Evolutionary conservation across 2,888 invertebrate genomes (phyloP), one percentile per base, ranked within the genome.

Genomic region (Oxytorus armatus): DNA sequence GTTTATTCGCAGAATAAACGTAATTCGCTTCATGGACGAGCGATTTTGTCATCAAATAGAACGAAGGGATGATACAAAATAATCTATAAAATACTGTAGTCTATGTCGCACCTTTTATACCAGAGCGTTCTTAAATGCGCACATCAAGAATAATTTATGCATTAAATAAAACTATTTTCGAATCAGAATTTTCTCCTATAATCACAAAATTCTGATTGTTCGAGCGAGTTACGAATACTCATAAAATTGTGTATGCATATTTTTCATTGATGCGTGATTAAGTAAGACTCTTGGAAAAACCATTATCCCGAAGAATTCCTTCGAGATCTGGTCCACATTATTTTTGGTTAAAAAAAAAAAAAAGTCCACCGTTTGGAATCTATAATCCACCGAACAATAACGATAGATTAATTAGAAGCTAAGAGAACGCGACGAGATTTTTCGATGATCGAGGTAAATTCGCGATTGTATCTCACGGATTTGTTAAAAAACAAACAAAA

Each of bases 81-180:
- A 81, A 77, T 80, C 76, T 83, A 82, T 76, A 82, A 85, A 83
- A 85, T 84, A 84, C 82, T 85, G 84, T 78, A 77, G 61, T 77
- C 65, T 80, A 74, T 44, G 36, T 68, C 57, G 79, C 81, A 81
- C 79, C 83, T 47, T 74, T 47, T 61, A 68, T 3, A 2, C 61
- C 79, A 55, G 75, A 76, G 79, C 74, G 55, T 82, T 76, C 29
- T 65, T 59, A 78, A 63, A 75, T 70, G 70, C 69, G 49, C 65
- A 70, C 44, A 69, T 66, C 73, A 65, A 76, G 44, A 66, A 74
- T 57, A 77, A n/a, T 63, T 72, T 42, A 66, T 76, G 29, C 70
- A 75, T 44, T 16, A 57, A 66, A 72, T 29, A 8, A 47, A 59
- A 61, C 29, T 21, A 33, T 18, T 23, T 10, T 16, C 16, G 18